Base-by-base conservation (phyloP, 2,888 invertebrate genomes). In the Rhyacophila evoluta region DNA sequence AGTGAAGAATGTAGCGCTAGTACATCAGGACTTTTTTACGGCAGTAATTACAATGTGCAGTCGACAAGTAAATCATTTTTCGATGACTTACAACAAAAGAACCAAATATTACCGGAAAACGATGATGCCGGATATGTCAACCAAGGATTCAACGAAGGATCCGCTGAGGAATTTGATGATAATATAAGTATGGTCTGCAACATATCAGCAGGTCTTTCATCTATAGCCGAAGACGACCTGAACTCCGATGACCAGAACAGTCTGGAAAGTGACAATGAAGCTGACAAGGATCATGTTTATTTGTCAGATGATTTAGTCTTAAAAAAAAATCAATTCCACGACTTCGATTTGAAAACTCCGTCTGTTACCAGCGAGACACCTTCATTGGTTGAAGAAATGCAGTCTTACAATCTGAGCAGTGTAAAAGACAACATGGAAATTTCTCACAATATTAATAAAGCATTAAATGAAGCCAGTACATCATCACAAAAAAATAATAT, bases 301-400 rank as follows among this genome's bases (percentile, higher is more conserved):
- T 6, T 33, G 29, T 33, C 29, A 2, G 29, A 33, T 33, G 29
- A 33, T 33, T 33, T 33, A 2, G 2, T 33, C 29, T 2, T 33
- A 33, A 41, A 41, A 15, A 41, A 41, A 41, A 15, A n/a, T 6
- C 12, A 41, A 41, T 41, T 41, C 6, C 12, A 41, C 3, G 41
- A 27, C 8, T 69, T 69, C 3, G n/a, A 29, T 29, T 8, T 28
- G 27, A n/a, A 33, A 4, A 29, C 29, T 6, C 69, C 69, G 8
- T 69, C 69, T n/a, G 33, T 29, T 8, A 29, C 69, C 5, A 69
- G 69, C 15, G 69, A 69, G n/a, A 69, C 69, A 5, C 69, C 69
- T 1, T 69, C 69, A 3, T 33, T 69, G n/a, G 69, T 69, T 6
- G 69, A 69, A 33, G 69, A 69, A 29, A 69, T 69, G 69, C 69